Evolutionary conservation across 2,113 vertebrate species (phyloP).

Genomic region (Typhlomys cinereus): DNA sequence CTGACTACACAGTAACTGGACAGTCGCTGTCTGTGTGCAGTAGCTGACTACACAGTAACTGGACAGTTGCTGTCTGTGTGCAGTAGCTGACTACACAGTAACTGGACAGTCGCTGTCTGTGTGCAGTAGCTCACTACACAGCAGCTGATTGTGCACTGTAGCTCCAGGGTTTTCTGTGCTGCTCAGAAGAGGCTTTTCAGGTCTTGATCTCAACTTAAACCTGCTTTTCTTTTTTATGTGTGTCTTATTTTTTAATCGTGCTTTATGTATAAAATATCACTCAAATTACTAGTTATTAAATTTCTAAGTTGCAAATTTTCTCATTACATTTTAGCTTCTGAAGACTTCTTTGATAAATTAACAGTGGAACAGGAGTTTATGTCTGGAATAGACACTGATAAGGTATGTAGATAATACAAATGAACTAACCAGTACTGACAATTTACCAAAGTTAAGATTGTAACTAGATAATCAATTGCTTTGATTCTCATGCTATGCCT

Average conservation of each 20-base stretch:
- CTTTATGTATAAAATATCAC: background rate
- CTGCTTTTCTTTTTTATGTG: background rate
- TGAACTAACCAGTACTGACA: no score
- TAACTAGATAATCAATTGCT: background rate
- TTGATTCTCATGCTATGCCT: background rate
- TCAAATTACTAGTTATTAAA: background rate
- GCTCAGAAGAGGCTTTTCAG: background rate
- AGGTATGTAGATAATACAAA: slow-evolving; percentile 85
- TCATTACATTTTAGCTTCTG: slow-evolving; percentile 90
- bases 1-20: no score
- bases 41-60: no score
- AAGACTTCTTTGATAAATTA: slow-evolving; percentile 98
- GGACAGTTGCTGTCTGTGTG: no score
- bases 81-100: no score
- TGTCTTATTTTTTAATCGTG: slow-evolving; percentile 25
- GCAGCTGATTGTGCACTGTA: no score
- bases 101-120: no score
- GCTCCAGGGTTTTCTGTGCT: background rate
- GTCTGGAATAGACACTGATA: slow-evolving; percentile 98
- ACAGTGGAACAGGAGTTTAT: slow-evolving; percentile 99
- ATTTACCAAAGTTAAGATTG: background rate
- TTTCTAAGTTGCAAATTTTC: slow-evolving; percentile 52
- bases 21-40: no score
- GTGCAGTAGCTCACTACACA: no score
- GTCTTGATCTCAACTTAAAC: background rate